These are phyloP conservation scores for Tridacna crocea DNA, from an alignment of 2,888 invertebrate species.

Conservation along the genomic window DNA sequence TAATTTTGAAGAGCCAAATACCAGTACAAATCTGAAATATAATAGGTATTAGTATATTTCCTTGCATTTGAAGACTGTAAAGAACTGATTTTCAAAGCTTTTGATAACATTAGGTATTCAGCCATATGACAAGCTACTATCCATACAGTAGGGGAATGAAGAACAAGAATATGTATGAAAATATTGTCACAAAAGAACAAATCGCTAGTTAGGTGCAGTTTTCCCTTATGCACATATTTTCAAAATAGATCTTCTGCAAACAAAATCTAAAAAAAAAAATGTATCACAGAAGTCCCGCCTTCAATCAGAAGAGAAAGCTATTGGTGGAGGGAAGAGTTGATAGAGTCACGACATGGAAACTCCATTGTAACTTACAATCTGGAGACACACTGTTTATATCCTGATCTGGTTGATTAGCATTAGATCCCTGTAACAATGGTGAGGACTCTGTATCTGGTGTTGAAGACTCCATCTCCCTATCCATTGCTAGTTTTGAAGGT, in stretches of 20 bases:
- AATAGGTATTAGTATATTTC: too few relatives aligned
- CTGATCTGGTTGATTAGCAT: background rate
- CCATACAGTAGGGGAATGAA: too few relatives aligned
- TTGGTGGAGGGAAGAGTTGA: background rate
- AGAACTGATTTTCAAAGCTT: too few relatives aligned
- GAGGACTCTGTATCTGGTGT: slow-evolving; percentile 50
- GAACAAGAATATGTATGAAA: background rate
- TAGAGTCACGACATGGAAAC: background rate
- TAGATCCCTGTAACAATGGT: slow-evolving; percentile 34
- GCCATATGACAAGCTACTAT: too few relatives aligned
- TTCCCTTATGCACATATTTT: background rate
- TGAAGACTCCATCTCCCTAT: slow-evolving; percentile 49
- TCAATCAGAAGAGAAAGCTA: too few relatives aligned
- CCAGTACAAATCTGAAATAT: too few relatives aligned
- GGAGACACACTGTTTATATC: background rate
- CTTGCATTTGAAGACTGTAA: too few relatives aligned
- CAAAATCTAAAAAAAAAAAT: too few relatives aligned
- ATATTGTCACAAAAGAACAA: background rate
- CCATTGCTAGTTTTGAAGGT: slow-evolving; percentile 51
- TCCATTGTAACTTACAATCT: slow-evolving; percentile 11
- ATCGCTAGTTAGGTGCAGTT: background rate
- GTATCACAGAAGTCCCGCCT: too few relatives aligned
- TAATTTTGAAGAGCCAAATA: too few relatives aligned
- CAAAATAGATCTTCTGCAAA: background rate
- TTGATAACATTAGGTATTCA: too few relatives aligned